Base-by-base conservation (phyloP, 2,113 vertebrate genomes). In the Etheostoma spectabile region DNA sequence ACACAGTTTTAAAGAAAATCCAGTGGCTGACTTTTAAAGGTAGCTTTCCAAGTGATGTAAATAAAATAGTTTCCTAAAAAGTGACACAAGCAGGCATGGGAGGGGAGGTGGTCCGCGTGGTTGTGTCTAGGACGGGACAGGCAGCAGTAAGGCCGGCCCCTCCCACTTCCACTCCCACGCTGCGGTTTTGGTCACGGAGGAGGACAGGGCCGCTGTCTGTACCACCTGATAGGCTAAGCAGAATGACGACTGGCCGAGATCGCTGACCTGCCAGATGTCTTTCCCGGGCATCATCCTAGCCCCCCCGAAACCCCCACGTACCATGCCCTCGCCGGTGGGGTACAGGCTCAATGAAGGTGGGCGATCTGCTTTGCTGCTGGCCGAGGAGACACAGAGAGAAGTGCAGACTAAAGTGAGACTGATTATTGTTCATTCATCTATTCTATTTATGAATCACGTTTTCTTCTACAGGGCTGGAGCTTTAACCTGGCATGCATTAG, bases 241-340 rank as follows among this genome's bases (percentile, higher is more conserved):
- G 96, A 96, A 96, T 94, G 95, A 94, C 82, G 96, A 95, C 94
- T 95, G 96, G 95, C 97, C 92, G 93, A 97, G 96, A 95, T 97
- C 97, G 91, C 96, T 96, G 95, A 97, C 96, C 94, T 97, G 97
- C 97, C 97, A 98, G 96, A 96, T 96, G 96, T 99, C 97, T 95
- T 96, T 95, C 92, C 95, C 88, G 89, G 97, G 95, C 93, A 95
- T 55, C 93, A 96, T 96, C 96, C 95, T 97, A 96, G 95, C 96
- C 96, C 97, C 97, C 93, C 95, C 95, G 90, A 94, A 96, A 95
- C 96, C 97, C 93, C 96, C 97, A 98, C 97, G 95, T 98, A 99
- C 98, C 97, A 97, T 98, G 93, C 97, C 96, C 90, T 99, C 98
- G 10, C 96, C 89, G 72, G 96, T 94, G 80, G 97, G 96, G 94